These are phyloP conservation scores for Tenualosa ilisha DNA, from an alignment of 2,797 vertebrate genomes.

Conservation along the genomic window DNA sequence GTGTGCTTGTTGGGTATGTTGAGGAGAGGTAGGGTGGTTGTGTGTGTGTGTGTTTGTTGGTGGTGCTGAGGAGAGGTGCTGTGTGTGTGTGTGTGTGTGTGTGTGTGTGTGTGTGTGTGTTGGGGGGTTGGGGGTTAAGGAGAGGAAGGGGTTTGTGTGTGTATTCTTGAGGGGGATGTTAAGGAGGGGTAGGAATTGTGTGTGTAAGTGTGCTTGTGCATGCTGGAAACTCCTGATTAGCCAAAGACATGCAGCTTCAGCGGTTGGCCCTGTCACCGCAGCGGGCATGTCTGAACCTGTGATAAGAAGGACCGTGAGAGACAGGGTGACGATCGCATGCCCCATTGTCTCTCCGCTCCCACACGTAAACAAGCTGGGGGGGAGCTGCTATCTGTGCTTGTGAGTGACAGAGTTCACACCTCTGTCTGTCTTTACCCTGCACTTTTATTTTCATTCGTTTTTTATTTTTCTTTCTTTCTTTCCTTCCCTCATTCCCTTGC, in stretches of 20 bases:
- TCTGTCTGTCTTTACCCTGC: constrained; percentile 60
- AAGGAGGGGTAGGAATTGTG: not conserved
- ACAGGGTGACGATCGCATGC: constrained; percentile 35
- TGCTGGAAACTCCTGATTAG: constrained; percentile 29
- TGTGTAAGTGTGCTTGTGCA: not conserved
- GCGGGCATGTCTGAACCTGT: constrained; percentile 57
- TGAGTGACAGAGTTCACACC: constrained; percentile 54
- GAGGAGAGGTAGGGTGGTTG: not conserved
- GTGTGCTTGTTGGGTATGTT: not conserved
- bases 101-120: not conserved
- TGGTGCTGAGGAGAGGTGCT: not conserved
- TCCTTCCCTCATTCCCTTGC: constrained; percentile 23
- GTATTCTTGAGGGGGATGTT: no score
- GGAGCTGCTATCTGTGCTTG: constrained; percentile 42
- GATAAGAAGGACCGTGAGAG: constrained; percentile 40
- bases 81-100: not conserved
- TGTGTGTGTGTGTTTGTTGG: not conserved
- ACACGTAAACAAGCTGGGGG: constrained; percentile 60
- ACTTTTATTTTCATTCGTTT: constrained; percentile 30
- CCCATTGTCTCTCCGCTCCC: not conserved
- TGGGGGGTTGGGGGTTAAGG: not conserved
- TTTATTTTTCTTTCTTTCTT: constrained; percentile 9
- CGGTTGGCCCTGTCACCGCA: constrained; percentile 46
- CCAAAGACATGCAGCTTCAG: constrained; percentile 4
- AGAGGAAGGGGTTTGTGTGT: not conserved